Evolutionary conservation across 2,888 invertebrate genomes (phyloP), one percentile per base, ranked within the genome.

Genomic region (Nysson spinosus): DNA sequence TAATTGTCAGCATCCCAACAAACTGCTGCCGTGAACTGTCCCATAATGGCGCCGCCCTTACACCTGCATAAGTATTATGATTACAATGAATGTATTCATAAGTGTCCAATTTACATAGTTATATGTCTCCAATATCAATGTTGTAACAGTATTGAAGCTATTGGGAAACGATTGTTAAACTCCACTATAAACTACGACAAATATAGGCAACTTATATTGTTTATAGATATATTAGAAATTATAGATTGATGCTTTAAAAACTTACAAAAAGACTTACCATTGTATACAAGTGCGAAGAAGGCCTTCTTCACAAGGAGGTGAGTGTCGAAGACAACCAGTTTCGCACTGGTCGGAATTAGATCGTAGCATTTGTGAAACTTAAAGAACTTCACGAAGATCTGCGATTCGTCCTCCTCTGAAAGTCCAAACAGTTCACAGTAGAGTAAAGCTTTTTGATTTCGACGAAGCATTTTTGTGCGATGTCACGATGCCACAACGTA

Each of bases 311-410:
- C 99, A 77, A 97, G 93, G 65, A 99, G 91, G 88, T 98, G 96
- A 39, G 99, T 99, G 90, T 99, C 99, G 89, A 99, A 99, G 65
- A 99, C 98, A 76, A 99, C 99, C 87, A 99, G 91, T 90, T 99
- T 99, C 78, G 98, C 98, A 83, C 98, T 98, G 64, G 98, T 98
- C 66, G 99, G 99, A 87, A 99, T 98, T 88, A 99, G 92, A 91
- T 99, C 99, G 90, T 99, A 99, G 89, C 99, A 99, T 89, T 97
- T 98, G 92, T 99, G 99, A 89, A 98, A 98, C 89, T 97, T 96
- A 93, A 99, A 99, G 91, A 99, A 99, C 88, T 98, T 98, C 81
- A 97, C 96, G 89, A 96, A 97, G 86, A 98, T 97, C 90, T 97
- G 96, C 85, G 96, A 96, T 89, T 97, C 97, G 90, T 98, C 97